Evolutionary conservation across 1,140 invertebrate species (phyloP).

Genomic region (fruit fly (Drosophila melanogaster)): Release_6_plus_ISO1_MT NC_004354.4:4809001-4809500

Average conservation of each 20-base stretch:
- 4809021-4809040: no score
- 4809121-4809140: slow-evolving; percentile 4
- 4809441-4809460: slow-evolving; percentile 78
- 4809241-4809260: slow-evolving; percentile 42
- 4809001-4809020: no score
- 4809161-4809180: neutral
- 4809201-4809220: neutral
- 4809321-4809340: neutral
- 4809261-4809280: slow-evolving; percentile 70
- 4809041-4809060: neutral
- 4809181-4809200: no score
- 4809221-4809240: slow-evolving; percentile 63
- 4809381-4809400: neutral
- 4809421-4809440: slow-evolving; percentile 80
- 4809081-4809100: neutral
- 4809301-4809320: slow-evolving; percentile 8
- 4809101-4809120: neutral
- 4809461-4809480: slow-evolving; percentile 69
- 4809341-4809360: slow-evolving; percentile 17
- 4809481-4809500: slow-evolving; percentile 70
- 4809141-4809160: neutral
- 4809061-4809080: neutral
- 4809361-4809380: neutral
- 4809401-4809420: slow-evolving; percentile 65
- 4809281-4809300: slow-evolving; percentile 70